A percentile compares a stretch with the other conserved stretches of the same genome.
phyloP scores from a whole-genome alignment of 2,888 invertebrate genomes.

The Creontiades dilutus region DNA sequence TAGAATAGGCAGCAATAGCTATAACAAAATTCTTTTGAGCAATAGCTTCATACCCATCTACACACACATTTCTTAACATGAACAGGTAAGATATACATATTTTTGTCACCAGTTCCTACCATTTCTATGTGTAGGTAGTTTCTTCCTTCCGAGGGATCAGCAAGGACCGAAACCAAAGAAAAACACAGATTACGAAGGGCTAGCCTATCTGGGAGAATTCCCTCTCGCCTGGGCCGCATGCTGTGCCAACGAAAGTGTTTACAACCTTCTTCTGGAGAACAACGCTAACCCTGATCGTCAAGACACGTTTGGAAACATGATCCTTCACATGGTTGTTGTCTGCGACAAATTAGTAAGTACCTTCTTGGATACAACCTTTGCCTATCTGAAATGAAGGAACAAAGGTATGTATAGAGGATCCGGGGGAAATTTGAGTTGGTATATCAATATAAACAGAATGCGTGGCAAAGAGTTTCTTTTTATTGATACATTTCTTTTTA shows the following conservation, averaged over 20 bases:
- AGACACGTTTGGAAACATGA: constrained; percentile 98
- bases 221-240: constrained; percentile 98
- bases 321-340: constrained; percentile 99
- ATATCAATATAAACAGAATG: too few species aligned
- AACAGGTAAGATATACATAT: too few species aligned
- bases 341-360: constrained; percentile 94
- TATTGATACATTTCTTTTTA: too few species aligned
- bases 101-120: neutral
- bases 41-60: too few species aligned
- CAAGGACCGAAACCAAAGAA: constrained; percentile 88
- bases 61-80: too few species aligned
- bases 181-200: constrained; percentile 95
- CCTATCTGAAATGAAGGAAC: too few species aligned
- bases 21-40: too few species aligned
- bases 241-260: constrained; percentile 97
- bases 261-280: constrained; percentile 94
- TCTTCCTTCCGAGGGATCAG: constrained; percentile 97
- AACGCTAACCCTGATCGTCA: constrained; percentile 97
- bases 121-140: constrained; percentile 82
- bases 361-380: neutral
- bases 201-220: constrained; percentile 98
- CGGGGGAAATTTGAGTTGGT: too few species aligned
- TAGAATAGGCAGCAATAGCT: too few species aligned
- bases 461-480: too few species aligned
- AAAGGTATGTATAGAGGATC: too few species aligned